Base-by-base conservation (phyloP, 2,888 invertebrate genomes). In the Trilocha varians region DNA sequence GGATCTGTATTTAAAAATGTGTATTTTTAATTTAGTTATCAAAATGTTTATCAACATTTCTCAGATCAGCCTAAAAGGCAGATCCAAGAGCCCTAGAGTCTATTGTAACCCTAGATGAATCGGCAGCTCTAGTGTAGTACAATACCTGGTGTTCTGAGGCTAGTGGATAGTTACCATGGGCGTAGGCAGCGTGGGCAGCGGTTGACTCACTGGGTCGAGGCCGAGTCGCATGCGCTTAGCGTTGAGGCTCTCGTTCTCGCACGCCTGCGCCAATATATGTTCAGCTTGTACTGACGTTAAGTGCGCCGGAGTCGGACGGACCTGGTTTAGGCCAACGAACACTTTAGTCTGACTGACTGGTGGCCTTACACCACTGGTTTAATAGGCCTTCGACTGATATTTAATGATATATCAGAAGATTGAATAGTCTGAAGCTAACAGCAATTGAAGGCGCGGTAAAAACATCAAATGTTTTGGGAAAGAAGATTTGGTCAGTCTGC, bases 211-310 rank as follows among this genome's bases (percentile, higher is more conserved):
- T 36, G 98, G 98, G 74, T 98, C 98, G 59, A 98, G 88, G 39
- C 98, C 98, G 69, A 97, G 90, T 54, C 97, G 90, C 97, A 98
- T 98, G 68, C 97, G 90, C 86, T 98, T 98, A 47, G 97, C 98
- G 82, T 98, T 98, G 82, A 96, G 93, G 82, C 96, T 96, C 87
- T 98, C 98, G 76, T 98, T 98, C 87, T 98, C 98, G 80, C 98
- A 98, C 48, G 98, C 98, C 70, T 94, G 93, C 52, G 97, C 97
- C 70, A 98, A 87, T 70, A 98, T 96, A 80, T 97, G 95, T 78
- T 98, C 98, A 40, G 98, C 98, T 80, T 97, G 96, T 54, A 97
- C 96, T 55, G 97, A 97, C 41, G 98, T 98, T 69, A 98, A 88
- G 86, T 98, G 98, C 50, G 98, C 97, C 53, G 97, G 97, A 40